Evolutionary conservation across 2,888 invertebrate species (phyloP).

Genomic region (Coleophora deauratella): DNA sequence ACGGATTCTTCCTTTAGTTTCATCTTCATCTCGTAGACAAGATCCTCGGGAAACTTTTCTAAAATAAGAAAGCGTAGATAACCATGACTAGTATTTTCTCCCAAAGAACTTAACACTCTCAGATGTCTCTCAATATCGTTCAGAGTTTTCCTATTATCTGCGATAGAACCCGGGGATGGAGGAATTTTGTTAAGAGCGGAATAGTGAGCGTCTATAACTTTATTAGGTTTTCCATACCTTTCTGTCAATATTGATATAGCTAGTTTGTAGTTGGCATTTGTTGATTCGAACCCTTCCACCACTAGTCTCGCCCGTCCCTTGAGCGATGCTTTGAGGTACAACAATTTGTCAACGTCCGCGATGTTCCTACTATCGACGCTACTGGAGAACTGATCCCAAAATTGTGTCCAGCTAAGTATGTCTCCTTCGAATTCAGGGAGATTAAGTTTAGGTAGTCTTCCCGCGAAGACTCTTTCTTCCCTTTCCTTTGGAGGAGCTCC

Average conservation of each 20-base stretch:
- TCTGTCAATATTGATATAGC: conserved; percentile 15
- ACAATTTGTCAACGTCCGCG: conserved; percentile 18
- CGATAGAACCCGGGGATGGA: conserved; percentile 9
- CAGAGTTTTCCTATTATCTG: conserved; percentile 4
- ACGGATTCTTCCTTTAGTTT: conserved; percentile 6
- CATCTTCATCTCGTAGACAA: conserved; percentile 13
- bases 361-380: conserved; percentile 8
- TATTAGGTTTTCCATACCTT: conserved; percentile 10
- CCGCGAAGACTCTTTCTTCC: neutral
- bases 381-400: conserved; percentile 17
- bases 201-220: conserved; percentile 12
- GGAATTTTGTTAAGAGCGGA: neutral
- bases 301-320: conserved; percentile 14
- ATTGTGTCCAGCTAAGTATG: conserved; percentile 15
- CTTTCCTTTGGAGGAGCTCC: neutral
- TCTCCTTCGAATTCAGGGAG: conserved; percentile 18
- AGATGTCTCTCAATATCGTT: conserved; percentile 11
- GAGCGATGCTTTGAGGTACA: conserved; percentile 16
- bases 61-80: conserved; percentile 9
- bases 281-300: conserved; percentile 16
- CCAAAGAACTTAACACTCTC: conserved; percentile 8
- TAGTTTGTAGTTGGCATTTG: conserved; percentile 15
- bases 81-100: conserved; percentile 7
- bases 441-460: conserved; percentile 4
- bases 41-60: conserved; percentile 11